Percentiles rank a stretch among this genome's conserved stretches.
phyloP scores from a whole-genome alignment of 1,140 invertebrate genomes.

The Drosophila murphyi region DNA sequence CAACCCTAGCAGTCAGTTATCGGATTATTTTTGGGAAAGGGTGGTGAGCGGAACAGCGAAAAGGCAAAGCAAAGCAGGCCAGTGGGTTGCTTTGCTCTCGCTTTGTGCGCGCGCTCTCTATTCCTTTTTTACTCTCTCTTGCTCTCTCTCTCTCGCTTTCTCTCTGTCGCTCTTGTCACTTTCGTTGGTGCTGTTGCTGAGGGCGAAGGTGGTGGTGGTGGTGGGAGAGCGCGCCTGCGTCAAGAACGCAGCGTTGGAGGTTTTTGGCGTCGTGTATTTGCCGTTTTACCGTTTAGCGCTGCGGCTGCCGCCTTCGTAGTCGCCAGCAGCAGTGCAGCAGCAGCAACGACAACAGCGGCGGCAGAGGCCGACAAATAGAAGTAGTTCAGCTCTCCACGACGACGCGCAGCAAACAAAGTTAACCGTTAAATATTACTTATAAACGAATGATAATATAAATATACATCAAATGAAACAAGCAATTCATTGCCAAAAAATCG shows the following conservation, averaged over 20 bases:
- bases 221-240: conserved; percentile 65
- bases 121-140: not conserved
- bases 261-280: conserved; percentile 13
- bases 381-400: conserved; percentile 77
- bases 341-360: conserved; percentile 43
- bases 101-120: too few relatives aligned
- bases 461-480: conserved; percentile 9
- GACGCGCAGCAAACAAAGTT: conserved; percentile 65
- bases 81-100: conserved; percentile 14
- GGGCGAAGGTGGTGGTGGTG: conserved; percentile 18
- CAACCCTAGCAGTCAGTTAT: conserved; percentile 23
- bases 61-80: conserved; percentile 14
- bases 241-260: conserved; percentile 51
- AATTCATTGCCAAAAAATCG: not conserved
- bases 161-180: conserved; percentile 13
- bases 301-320: conserved; percentile 17
- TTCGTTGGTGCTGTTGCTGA: conserved; percentile 5
- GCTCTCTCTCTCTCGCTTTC: conserved; percentile 7
- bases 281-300: conserved; percentile 7
- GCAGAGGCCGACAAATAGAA: conserved; percentile 64
- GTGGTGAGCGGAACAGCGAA: conserved; percentile 25
- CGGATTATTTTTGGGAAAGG: conserved; percentile 37
- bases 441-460: conserved; percentile 18
- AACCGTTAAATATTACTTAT: conserved; percentile 36
- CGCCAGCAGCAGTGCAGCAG: conserved; percentile 6